Base-by-base conservation (phyloP, 2,888 invertebrate genomes). In the Elysia crispata region DNA sequence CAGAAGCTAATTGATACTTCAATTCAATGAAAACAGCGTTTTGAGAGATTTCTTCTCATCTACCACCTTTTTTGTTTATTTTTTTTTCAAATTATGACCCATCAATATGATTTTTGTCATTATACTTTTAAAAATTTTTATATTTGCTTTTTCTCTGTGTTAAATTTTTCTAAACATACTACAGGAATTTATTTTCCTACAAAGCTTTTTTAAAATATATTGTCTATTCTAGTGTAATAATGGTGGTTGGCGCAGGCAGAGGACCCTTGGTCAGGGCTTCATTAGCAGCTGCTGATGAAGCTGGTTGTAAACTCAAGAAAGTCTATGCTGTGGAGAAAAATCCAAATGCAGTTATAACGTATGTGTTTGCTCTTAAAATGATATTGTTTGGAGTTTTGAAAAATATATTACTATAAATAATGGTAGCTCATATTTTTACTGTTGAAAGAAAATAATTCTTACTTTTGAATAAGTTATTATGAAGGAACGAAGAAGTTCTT, bases 271-370 rank as follows among this genome's bases (percentile, higher is more conserved):
- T 99, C 1, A 94, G 96, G 86, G 96, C 97, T n/a, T 94, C 96
- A 74, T 92, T 98, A 1, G 95, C 96, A 91, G 98, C 98, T 13
- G 94, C 94, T 0, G 90, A 94, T 30, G 89, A 95, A 85, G 95
- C 96, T 0, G 94, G 95, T 57, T 94, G 95, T 41, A 94, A 94
- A 91, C 94, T 98, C 3, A 95, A 95, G 92, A 88, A 87, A 69
- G 94, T 99, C 15, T 97, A 97, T 92, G 98, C 98, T 11, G 96
- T 99, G 6, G 99, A 99, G 92, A 99, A 99, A 92, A 99, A 99
- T 94, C 97, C 97, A 0, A 97, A 97, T 93, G 99, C 99, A 50
- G 95, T 98, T 60, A 90, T 93, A 30, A 91, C 92, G 90, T 90
- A 86, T 85, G 87, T 84, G 6, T 60, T 15, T 13, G 75, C 81